phyloP scores from a whole-genome alignment of 1,140 invertebrate species.

The Pollicipes pollicipes region DNA sequence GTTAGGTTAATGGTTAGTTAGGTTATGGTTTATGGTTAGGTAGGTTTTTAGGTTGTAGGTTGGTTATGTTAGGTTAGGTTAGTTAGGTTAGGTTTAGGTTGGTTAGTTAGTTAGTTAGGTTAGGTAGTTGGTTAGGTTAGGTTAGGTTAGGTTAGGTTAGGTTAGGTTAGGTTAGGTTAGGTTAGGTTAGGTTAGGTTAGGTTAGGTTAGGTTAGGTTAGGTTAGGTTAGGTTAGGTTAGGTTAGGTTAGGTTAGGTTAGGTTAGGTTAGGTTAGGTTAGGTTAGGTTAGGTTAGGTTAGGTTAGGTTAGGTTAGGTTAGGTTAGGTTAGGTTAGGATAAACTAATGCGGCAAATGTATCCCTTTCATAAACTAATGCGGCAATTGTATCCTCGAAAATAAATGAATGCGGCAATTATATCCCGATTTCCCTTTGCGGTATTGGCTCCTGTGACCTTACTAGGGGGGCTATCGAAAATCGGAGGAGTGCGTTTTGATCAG shows the following conservation, averaged over 20 bases:
- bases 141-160: conserved; percentile 9
- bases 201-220: not conserved
- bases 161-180: conserved; percentile 6
- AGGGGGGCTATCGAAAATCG: no score
- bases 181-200: no score
- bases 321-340: conserved; percentile 1
- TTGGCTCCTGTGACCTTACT: no score
- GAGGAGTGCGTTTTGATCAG: no score
- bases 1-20: conserved; percentile 11
- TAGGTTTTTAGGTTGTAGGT: conserved; percentile 11
- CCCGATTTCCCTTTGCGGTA: no score
- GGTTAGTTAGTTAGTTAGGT: conserved; percentile 6
- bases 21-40: conserved; percentile 13
- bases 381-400: no score
- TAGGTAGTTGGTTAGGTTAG: conserved; percentile 3
- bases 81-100: conserved; percentile 12
- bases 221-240: no score
- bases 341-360: no score
- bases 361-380: no score
- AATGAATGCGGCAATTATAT: no score
- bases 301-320: conserved; percentile 8
- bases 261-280: conserved; percentile 10
- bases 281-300: conserved; percentile 6
- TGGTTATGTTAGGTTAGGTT: conserved; percentile 11
- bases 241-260: conserved; percentile 10